Conservation (phyloP, 2,888 invertebrate species). For the Diadromus collaris region DNA sequence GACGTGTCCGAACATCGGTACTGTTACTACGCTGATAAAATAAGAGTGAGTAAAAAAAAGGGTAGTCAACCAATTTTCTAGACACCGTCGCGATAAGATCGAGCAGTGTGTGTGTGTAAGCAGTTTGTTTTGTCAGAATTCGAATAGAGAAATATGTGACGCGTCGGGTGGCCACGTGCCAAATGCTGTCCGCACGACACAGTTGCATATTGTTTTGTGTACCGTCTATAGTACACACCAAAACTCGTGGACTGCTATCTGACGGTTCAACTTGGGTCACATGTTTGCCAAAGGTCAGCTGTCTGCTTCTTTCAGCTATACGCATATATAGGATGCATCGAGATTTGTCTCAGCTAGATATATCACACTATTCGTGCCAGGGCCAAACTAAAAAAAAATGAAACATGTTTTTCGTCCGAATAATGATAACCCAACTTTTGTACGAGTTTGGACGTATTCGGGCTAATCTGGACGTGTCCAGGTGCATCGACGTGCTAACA, state of each 20-base stretch:
- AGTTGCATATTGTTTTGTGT: slow-evolving; percentile 48
- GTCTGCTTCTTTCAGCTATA: slow-evolving; percentile 9
- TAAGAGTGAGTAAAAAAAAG: neutral
- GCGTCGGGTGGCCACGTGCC: slow-evolving; percentile 51
- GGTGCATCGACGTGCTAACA: too few species aligned
- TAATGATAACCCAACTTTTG: neutral
- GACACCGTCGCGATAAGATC: neutral
- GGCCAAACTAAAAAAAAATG: slow-evolving; percentile 6
- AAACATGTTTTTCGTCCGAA: slow-evolving; percentile 9
- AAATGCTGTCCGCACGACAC: slow-evolving; percentile 47
- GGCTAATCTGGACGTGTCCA: too few species aligned
- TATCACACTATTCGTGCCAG: neutral
- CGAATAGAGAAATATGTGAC: slow-evolving; percentile 1
- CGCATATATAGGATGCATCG: slow-evolving; percentile 9
- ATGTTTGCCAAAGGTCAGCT: slow-evolving; percentile 42
- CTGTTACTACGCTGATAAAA: neutral
- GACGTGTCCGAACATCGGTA: too few species aligned
- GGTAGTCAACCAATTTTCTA: neutral
- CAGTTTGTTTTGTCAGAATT: slow-evolving; percentile 12
- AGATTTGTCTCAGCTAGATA: slow-evolving; percentile 4
- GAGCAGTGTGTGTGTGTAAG: neutral
- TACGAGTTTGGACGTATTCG: too few species aligned
- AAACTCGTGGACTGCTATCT: neutral
- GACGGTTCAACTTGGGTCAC: slow-evolving; percentile 47
- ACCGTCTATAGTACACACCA: neutral